Conservation (phyloP, 2,113 vertebrate genomes). For the Psittacara wagleri region DNA sequence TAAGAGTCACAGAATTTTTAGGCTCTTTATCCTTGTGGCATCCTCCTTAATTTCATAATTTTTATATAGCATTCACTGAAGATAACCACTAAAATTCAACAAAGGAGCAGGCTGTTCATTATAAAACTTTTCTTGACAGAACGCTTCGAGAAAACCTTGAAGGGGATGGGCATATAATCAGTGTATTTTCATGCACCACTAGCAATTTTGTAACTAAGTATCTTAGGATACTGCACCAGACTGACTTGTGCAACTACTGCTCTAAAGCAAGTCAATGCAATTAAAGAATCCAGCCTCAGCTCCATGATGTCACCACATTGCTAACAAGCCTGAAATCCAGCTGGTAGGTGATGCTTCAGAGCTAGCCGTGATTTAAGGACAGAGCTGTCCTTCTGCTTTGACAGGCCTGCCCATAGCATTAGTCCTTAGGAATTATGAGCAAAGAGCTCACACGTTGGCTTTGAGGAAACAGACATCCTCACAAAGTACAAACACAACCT, state of each 20-base stretch:
- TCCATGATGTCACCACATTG: fast-evolving
- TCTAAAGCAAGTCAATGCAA: background rate
- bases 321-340: background rate
- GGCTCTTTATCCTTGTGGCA: background rate
- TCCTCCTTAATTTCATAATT: background rate
- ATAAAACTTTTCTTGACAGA: background rate
- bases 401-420: background rate
- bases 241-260: background rate
- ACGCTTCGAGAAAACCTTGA: background rate
- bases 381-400: background rate
- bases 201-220: background rate
- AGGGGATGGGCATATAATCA: background rate
- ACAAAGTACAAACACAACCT: background rate
- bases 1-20: background rate
- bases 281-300: fast-evolving
- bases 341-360: background rate
- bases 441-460: background rate
- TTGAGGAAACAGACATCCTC: background rate
- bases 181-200: background rate
- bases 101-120: background rate
- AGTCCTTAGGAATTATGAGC: background rate
- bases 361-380: background rate
- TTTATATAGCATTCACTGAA: background rate
- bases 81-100: background rate
- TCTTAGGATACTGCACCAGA: background rate